These are phyloP conservation scores for Eilema caniola DNA, from an alignment of 2,888 invertebrate genomes.

Conservation along the genomic window DNA sequence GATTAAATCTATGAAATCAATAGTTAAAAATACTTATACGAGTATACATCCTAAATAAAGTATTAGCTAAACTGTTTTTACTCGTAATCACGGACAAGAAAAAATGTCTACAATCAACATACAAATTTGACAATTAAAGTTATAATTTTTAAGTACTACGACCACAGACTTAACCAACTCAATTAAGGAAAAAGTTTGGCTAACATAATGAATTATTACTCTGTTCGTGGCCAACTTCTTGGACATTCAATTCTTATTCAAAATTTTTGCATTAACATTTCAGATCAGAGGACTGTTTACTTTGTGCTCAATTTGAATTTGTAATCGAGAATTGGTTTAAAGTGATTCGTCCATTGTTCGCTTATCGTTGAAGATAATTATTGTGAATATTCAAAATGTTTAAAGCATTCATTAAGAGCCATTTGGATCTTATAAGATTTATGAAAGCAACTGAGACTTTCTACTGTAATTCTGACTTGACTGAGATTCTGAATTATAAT, in stretches of 20 bases:
- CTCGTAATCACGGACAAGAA: too few species aligned
- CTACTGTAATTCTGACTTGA: too few species aligned
- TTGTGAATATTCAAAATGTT: conserved; percentile 16
- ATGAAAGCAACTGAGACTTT: neutral
- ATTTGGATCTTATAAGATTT: neutral
- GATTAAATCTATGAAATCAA: too few species aligned
- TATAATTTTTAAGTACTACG: neutral
- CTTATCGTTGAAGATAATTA: neutral
- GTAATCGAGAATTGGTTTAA: conserved; percentile 47
- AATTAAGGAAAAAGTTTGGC: conserved; percentile 7
- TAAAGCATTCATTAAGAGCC: neutral
- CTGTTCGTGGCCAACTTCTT: conserved; percentile 51
- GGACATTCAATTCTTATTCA: conserved; percentile 59
- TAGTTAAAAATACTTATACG: too few species aligned
- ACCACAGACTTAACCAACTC: conserved; percentile 1
- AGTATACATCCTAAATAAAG: too few species aligned
- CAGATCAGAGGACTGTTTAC: conserved; percentile 68
- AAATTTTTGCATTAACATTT: conserved; percentile 73
- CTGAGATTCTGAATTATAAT: too few species aligned
- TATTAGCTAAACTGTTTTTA: too few species aligned
- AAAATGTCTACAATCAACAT: too few species aligned
- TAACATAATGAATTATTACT: conserved; percentile 22
- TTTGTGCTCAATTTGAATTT: conserved; percentile 62
- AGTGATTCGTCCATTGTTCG: conserved; percentile 21
- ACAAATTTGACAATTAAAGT: too few species aligned